phyloP scores from a whole-genome alignment of 2,113 vertebrate species.

The Larimichthys polyactis region DNA sequence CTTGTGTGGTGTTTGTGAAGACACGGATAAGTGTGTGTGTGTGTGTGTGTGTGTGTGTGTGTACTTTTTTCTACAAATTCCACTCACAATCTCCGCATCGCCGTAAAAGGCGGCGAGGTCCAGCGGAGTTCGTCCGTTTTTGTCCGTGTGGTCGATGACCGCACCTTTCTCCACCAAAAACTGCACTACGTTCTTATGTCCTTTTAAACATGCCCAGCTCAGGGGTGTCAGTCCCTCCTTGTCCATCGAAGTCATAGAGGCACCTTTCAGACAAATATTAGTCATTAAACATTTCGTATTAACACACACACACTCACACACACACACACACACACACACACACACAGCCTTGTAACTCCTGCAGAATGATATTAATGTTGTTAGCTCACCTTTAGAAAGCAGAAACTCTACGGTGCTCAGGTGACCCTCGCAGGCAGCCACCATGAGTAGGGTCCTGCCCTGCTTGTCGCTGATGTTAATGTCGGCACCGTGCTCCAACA shows the following conservation, averaged over 20 bases:
- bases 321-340: not conserved
- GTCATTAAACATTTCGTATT: not conserved
- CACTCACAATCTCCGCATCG: conserved; percentile 91
- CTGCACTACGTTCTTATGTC: conserved; percentile 93
- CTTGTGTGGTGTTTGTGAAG: not conserved
- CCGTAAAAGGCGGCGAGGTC: conserved; percentile 98
- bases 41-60: not conserved
- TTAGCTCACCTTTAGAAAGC: conserved; percentile 90
- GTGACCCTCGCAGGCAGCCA: conserved; percentile 96
- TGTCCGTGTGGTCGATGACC: conserved; percentile 95
- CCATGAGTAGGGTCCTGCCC: conserved; percentile 96
- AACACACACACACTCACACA: not conserved
- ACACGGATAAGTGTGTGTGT: not conserved
- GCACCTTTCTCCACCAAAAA: conserved; percentile 94
- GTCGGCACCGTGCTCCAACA: conserved; percentile 90
- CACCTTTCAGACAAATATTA: conserved; percentile 82
- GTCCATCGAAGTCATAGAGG: conserved; percentile 91
- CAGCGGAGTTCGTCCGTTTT: conserved; percentile 94
- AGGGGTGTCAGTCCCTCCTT: conserved; percentile 95
- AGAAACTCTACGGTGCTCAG: conserved; percentile 94
- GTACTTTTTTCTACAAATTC: not conserved
- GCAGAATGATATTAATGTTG: not conserved
- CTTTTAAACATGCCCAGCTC: conserved; percentile 98
- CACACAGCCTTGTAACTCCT: not conserved
- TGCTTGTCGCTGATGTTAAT: conserved; percentile 96